These are phyloP conservation scores for Deroplatys truncata DNA, from an alignment of 2,888 invertebrate species.

Conservation along the genomic window DNA sequence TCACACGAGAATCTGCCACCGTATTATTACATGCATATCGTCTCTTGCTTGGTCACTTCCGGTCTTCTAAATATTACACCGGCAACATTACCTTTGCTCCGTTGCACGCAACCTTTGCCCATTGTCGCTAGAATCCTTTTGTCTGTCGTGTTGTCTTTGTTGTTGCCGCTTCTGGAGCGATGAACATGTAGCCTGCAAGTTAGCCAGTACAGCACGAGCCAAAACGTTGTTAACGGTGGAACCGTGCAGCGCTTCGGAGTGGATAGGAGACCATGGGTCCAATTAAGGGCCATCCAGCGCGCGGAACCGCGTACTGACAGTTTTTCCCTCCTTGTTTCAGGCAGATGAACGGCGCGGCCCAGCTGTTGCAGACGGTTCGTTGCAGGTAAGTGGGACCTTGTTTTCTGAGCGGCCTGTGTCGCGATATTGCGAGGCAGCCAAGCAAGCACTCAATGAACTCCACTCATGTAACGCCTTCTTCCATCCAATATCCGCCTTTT, in stretches of 20 bases:
- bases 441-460: not conserved
- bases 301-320: no score
- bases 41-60: not conserved
- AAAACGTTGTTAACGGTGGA: not conserved
- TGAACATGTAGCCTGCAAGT: not conserved
- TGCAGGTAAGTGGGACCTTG: slow-evolving; percentile 31
- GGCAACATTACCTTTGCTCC: not conserved
- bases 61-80: not conserved
- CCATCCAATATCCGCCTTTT: not conserved
- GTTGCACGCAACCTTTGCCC: not conserved
- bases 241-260: no score
- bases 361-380: slow-evolving; percentile 34
- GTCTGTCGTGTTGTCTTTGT: not conserved
- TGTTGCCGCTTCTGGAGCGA: not conserved
- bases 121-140: not conserved
- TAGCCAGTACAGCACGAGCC: not conserved
- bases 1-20: not conserved
- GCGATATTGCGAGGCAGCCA: not conserved
- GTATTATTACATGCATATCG: not conserved
- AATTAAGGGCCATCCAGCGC: no score
- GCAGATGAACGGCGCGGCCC: slow-evolving; percentile 35
- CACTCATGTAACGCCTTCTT: not conserved
- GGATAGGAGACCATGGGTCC: no score
- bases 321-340: slow-evolving; percentile 26
- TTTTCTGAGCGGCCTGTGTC: not conserved